Conservation (phyloP, 2,888 invertebrate genomes). For the Monopis laevigella region DNA sequence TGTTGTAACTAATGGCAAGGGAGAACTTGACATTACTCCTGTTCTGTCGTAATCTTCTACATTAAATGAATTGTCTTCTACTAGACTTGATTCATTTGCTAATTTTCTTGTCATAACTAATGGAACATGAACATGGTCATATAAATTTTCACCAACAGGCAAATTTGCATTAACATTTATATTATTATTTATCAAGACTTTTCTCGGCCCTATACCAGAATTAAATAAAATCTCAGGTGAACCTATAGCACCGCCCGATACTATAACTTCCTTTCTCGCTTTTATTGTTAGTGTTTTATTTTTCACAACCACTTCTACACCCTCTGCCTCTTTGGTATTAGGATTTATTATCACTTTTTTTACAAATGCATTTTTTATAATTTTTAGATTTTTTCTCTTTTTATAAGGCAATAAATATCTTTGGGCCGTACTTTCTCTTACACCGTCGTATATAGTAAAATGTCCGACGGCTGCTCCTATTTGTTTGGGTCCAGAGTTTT, state of each 20-base stretch:
- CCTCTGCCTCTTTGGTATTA: slow-evolving; percentile 4
- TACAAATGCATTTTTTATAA: slow-evolving; percentile 11
- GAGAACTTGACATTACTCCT: not conserved
- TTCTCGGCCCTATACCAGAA: slow-evolving; percentile 14
- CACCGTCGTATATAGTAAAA: not conserved
- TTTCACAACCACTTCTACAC: slow-evolving; percentile 9
- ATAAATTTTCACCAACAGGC: no score
- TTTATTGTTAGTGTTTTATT: slow-evolving; percentile 5
- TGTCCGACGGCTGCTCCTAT: not conserved
- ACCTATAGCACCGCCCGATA: slow-evolving; percentile 13
- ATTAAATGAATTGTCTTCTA: not conserved
- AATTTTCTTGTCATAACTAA: slow-evolving; percentile 8
- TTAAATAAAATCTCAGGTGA: slow-evolving; percentile 15
- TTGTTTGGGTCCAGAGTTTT: not conserved
- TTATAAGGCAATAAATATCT: not conserved
- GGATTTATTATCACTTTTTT: slow-evolving; percentile 11
- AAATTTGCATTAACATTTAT: slow-evolving; percentile 13
- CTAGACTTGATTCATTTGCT: not conserved
- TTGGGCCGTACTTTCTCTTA: slow-evolving; percentile 1
- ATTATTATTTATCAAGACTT: slow-evolving; percentile 6
- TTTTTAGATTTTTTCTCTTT: slow-evolving; percentile 8
- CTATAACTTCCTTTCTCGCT: slow-evolving; percentile 13
- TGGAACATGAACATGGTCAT: slow-evolving; percentile 15
- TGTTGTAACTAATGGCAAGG: not conserved
- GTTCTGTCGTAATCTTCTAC: slow-evolving; percentile 9